Base-by-base conservation (phyloP, 1,140 invertebrate species). In the Drosophila kikkawai region DNA sequence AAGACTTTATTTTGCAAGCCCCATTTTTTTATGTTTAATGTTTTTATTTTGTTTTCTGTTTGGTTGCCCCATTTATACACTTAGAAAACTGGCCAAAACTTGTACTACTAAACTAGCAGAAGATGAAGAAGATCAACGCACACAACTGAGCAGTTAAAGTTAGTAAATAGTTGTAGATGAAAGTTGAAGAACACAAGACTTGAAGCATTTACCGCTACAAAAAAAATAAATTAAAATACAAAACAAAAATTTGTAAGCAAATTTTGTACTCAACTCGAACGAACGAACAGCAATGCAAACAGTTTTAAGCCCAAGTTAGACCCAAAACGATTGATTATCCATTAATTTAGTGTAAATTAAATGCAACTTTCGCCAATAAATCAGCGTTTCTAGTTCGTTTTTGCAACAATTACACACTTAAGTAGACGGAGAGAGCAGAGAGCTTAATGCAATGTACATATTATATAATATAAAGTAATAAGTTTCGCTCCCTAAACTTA, bases 141-240 rank as follows among this genome's bases (percentile, higher is more conserved):
- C 70, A 75, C 58, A 63, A 41, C 47, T 50, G 59, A 75, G 50
- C 50, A 69, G 68, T 71, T 81, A 75, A 75, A 17, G 45, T 41
- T 47, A 59, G 42, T 9, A 56, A 51, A 65, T 37, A 50, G 34
- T 9, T 57, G 45, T 26, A 50, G 66, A 56, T 13, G 29, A 11
- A 66, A 66, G 66, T 66, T 44, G 48, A 79, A 84, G 63, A 80
- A 71, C 71, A 85, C 76, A 88, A 88, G 84, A 88, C 84, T 88
- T 88, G 74, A 88, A 84, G 84, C 85, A 88, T 88, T 88, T 88
- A 87, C 78, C 75, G 82, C 82, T 87, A 82, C 63, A 26, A 45
- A 51, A 79, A 48, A 50, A 51, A 77, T 2, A 22, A 22, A 22
- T 29, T 29, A 29, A 64, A 22, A 77, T 60, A 75, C 64, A 79